phyloP scores from a whole-genome alignment of 2,888 invertebrate species.

The Eurytoma adleriae region DNA sequence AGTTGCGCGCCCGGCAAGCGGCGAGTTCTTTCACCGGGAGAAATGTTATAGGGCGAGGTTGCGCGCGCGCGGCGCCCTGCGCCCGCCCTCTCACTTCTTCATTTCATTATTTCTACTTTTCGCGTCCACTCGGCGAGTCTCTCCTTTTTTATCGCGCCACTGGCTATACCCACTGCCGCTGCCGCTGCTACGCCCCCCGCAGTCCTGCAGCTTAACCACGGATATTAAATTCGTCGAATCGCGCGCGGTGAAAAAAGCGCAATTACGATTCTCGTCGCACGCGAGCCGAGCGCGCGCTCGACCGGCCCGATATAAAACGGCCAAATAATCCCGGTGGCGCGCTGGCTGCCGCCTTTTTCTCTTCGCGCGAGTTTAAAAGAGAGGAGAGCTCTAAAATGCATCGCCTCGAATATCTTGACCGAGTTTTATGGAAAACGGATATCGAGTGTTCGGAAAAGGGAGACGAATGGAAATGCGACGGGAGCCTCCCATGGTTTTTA shows the following conservation, averaged over 20 bases:
- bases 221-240: conserved; percentile 39
- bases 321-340: conserved; percentile 9
- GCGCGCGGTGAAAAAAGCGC: conserved; percentile 12
- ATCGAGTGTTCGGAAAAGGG: conserved; percentile 51
- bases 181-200: background rate
- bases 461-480: conserved; percentile 17
- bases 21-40: conserved; percentile 34
- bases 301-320: conserved; percentile 10
- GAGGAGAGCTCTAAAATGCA: conserved; percentile 42
- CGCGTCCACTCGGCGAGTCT: background rate
- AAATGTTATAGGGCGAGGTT: conserved; percentile 41
- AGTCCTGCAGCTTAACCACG: background rate
- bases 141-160: conserved; percentile 7
- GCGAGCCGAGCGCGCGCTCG: background rate
- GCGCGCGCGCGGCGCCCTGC: background rate
- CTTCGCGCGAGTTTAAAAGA: too few relatives aligned
- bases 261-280: conserved; percentile 16
- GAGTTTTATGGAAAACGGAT: conserved; percentile 58
- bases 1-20: conserved; percentile 11
- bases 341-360: background rate
- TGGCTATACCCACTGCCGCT: too few relatives aligned
- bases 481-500: background rate
- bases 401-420: conserved; percentile 56
- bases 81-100: conserved; percentile 33
- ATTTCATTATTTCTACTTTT: conserved; percentile 50